Conservation (phyloP, 2,797 vertebrate species). For the Poeciliopsis presidionis region DNA sequence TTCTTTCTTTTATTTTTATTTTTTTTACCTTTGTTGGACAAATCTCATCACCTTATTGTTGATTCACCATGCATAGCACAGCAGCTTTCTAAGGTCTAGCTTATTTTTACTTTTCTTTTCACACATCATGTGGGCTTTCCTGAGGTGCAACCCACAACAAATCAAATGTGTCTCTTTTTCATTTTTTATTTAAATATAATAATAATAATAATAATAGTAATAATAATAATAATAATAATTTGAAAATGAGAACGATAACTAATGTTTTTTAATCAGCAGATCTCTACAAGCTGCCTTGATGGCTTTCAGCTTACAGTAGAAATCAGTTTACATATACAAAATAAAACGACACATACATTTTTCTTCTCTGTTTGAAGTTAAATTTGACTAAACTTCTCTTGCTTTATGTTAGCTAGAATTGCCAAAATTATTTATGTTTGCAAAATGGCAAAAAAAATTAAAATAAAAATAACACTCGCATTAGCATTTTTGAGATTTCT, state of each 20-base stretch:
- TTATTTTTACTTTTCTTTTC: not conserved
- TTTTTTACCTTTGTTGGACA: not conserved
- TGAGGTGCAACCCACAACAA: not conserved
- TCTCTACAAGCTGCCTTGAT: not conserved
- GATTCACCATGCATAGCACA: not conserved
- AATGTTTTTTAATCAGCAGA: not conserved
- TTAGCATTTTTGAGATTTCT: too few species aligned
- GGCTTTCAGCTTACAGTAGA: not conserved
- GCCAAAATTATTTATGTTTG: not conserved
- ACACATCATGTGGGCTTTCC: not conserved
- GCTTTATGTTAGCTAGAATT: too few species aligned
- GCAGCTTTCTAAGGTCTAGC: not conserved
- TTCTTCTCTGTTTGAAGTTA: too few species aligned
- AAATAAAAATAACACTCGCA: too few species aligned
- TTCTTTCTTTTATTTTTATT: not conserved
- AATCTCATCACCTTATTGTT: not conserved
- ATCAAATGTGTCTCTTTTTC: not conserved
- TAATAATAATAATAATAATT: too few species aligned
- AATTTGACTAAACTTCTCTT: too few species aligned
- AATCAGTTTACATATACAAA: not conserved
- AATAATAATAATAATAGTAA: too few species aligned
- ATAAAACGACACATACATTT: too few species aligned
- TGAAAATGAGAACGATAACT: not conserved
- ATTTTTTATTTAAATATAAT: not conserved
- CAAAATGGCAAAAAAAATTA: not conserved